Conservation (phyloP, 35 echinoderm and acorn worm genomes). For the Lytechinus variegatus region DNA sequence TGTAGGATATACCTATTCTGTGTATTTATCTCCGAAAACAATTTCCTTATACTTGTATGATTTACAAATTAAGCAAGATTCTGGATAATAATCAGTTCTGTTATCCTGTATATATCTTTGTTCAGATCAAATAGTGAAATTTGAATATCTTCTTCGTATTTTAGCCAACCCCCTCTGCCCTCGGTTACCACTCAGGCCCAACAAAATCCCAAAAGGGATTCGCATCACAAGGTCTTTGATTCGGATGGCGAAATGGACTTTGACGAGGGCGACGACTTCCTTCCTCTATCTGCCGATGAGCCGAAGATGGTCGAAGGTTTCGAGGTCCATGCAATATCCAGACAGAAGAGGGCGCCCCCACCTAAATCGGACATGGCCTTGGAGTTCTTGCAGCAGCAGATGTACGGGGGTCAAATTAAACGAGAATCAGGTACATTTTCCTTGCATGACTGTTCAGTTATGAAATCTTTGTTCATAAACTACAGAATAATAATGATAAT, state of each 20-base stretch:
- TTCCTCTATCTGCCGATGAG: conserved; percentile 8
- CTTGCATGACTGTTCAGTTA: no score
- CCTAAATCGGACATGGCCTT: conserved; percentile 21
- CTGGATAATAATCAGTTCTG: no score
- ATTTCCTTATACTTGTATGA: no score
- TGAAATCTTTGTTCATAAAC: no score
- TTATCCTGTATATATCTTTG: no score
- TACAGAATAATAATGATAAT: no score
- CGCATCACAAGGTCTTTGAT: conserved; percentile 18
- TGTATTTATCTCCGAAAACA: no score
- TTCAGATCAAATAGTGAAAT: neutral
- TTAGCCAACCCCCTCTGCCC: neutral
- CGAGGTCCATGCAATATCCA: neutral
- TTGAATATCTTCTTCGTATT: neutral
- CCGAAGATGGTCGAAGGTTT: neutral
- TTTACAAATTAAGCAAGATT: no score
- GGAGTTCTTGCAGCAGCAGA: conserved; percentile 24
- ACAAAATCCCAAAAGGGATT: neutral
- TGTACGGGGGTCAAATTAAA: conserved; percentile 10
- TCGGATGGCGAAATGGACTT: neutral
- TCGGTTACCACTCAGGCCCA: neutral
- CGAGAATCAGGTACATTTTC: conserved; percentile 18
- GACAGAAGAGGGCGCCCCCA: neutral
- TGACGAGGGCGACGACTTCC: neutral
- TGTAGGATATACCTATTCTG: no score